Conservation (phyloP, 92 coral and sea anemone genomes). For the Porites evermanni region DNA sequence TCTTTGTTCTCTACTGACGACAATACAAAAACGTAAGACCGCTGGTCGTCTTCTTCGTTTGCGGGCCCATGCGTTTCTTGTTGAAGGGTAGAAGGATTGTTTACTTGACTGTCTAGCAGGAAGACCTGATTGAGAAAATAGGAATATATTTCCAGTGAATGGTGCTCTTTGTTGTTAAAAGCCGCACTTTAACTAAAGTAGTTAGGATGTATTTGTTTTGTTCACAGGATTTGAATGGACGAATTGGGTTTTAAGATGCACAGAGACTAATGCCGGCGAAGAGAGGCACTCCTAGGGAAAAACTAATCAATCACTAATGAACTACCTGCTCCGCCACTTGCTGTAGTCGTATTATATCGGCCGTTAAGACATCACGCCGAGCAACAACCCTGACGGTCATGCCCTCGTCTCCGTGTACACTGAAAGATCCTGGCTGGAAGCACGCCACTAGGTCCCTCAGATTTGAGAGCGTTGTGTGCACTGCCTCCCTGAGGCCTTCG, state of each 20-base stretch:
- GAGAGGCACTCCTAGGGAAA: not conserved
- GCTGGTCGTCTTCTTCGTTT: conserved; percentile 88
- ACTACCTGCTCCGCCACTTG: conserved; percentile 98
- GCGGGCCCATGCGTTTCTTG: conserved; percentile 73
- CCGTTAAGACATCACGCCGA: conserved; percentile 87
- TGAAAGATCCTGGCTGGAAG: conserved; percentile 94
- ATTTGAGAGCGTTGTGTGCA: conserved; percentile 88
- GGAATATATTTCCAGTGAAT: too few species aligned
- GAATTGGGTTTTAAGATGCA: too few species aligned
- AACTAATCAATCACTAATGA: not conserved
- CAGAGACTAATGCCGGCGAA: too few species aligned
- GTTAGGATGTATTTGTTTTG: too few species aligned
- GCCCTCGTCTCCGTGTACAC: conserved; percentile 97
- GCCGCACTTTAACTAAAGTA: too few species aligned
- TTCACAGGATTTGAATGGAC: too few species aligned
- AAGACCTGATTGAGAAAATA: conserved; percentile 68
- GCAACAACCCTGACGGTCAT: conserved; percentile 94
- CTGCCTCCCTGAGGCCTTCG: conserved; percentile 93
- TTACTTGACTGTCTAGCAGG: conserved; percentile 89
- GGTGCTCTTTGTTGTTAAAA: too few species aligned
- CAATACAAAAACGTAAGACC: conserved; percentile 91
- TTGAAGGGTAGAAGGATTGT: conserved; percentile 63
- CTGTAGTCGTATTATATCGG: conserved; percentile 87
- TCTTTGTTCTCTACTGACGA: conserved; percentile 94
- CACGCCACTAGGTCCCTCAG: conserved; percentile 94